Conservation (phyloP, 64 coral and sea anemone species). For the Porites lutea region DNA sequence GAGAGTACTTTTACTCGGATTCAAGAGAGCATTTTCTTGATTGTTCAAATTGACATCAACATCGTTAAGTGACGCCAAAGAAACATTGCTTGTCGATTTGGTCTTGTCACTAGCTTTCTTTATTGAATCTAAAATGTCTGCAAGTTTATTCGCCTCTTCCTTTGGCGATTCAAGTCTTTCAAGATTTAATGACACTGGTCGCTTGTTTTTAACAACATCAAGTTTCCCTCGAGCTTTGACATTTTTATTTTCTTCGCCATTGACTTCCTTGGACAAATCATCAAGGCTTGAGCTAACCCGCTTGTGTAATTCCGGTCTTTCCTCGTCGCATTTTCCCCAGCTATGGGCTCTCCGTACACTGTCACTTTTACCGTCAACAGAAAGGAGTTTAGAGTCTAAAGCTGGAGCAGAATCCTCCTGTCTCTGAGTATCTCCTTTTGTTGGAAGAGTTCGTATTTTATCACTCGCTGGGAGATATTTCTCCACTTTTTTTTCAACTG, state of each 20-base stretch:
- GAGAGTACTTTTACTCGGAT: slow-evolving; percentile 22
- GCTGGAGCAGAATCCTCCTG: neutral
- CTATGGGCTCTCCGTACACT: slow-evolving; percentile 47
- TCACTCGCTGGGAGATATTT: neutral
- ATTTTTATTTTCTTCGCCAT: slow-evolving; percentile 18
- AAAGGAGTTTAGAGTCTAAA: slow-evolving; percentile 7
- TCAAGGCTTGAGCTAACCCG: slow-evolving; percentile 87
- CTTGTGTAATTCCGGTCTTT: slow-evolving; percentile 45
- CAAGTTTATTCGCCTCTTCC: slow-evolving; percentile 83
- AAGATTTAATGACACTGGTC: slow-evolving; percentile 32
- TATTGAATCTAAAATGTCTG: slow-evolving; percentile 89
- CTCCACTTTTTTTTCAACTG: slow-evolving; percentile 14
- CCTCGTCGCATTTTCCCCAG: slow-evolving; percentile 52
- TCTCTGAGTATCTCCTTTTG: slow-evolving; percentile 5
- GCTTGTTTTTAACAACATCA: neutral
- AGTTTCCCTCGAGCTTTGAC: neutral
- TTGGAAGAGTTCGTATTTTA: slow-evolving; percentile 17
- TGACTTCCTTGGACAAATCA: slow-evolving; percentile 57
- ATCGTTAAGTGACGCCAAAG: slow-evolving; percentile 30
- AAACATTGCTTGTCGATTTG: slow-evolving; percentile 8
- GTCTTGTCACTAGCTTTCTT: slow-evolving; percentile 60
- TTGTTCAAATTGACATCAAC: slow-evolving; percentile 34
- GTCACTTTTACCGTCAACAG: slow-evolving; percentile 22
- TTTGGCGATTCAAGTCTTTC: slow-evolving; percentile 6
- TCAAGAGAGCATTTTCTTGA: slow-evolving; percentile 13